Conservation (phyloP, 2,888 invertebrate species). For the Neelides folsomi region DNA sequence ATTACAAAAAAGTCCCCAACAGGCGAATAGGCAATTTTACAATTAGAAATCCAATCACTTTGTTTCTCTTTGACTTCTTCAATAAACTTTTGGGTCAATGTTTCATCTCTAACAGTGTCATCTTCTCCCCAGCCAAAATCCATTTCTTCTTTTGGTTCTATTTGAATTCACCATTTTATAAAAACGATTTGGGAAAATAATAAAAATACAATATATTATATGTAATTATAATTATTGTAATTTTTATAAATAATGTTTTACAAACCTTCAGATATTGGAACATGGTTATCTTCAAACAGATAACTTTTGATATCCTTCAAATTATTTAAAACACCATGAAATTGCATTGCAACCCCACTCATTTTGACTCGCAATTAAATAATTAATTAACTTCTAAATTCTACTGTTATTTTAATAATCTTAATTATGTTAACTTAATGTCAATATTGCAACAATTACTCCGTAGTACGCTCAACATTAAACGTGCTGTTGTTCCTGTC, state of each 20-base stretch:
- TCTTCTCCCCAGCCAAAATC: conserved; percentile 25
- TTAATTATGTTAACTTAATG: too few species aligned
- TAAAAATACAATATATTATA: neutral
- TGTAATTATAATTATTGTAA: neutral
- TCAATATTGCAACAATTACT: too few species aligned
- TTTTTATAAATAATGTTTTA: conserved; percentile 2
- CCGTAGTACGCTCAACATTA: too few species aligned
- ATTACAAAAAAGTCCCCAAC: conserved; percentile 57
- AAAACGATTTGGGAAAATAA: neutral
- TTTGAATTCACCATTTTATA: too few species aligned
- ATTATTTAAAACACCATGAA: conserved; percentile 23
- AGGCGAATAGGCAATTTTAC: conserved; percentile 55
- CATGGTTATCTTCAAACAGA: conserved; percentile 4
- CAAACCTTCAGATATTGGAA: conserved; percentile 6
- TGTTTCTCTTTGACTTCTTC: conserved; percentile 1
- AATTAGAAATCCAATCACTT: conserved; percentile 52
- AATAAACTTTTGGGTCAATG: conserved; percentile 6
- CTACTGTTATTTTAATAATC: too few species aligned
- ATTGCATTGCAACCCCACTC: conserved; percentile 23
- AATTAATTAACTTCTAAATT: neutral
- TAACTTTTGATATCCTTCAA: conserved; percentile 17
- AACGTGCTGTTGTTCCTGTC: too few species aligned
- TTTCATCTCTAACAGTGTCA: conserved; percentile 2
- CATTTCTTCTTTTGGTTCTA: conserved; percentile 3
- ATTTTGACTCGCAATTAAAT: conserved; percentile 5